Conservation (phyloP, 2,113 vertebrate species). For the Mobula hypostoma region DNA sequence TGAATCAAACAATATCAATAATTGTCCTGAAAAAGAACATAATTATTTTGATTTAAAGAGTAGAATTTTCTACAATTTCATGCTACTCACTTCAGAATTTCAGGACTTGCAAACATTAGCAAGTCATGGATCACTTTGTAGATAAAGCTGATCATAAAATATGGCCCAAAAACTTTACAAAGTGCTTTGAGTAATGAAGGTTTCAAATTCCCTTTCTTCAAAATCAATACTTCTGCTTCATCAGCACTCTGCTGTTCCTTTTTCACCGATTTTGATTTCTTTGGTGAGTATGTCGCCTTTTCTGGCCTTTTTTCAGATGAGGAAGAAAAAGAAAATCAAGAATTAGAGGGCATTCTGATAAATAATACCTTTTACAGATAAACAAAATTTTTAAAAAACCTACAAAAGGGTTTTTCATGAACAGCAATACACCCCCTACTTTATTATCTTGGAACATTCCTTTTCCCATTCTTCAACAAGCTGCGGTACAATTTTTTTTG, state of each 20-base stretch:
- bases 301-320: slow-evolving; percentile 39
- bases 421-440: slow-evolving; percentile 54
- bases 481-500: slow-evolving; percentile 70
- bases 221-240: slow-evolving; percentile 77
- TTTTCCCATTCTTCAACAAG: slow-evolving; percentile 73
- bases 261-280: slow-evolving; percentile 44
- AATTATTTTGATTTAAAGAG: not conserved
- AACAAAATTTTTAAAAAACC: not conserved
- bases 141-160: slow-evolving; percentile 85
- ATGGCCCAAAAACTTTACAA: slow-evolving; percentile 83
- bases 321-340: not conserved
- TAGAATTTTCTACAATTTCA: not conserved
- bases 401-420: not conserved
- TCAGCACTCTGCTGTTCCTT: slow-evolving; percentile 49
- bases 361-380: not conserved
- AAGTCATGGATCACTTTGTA: slow-evolving; percentile 87
- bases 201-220: slow-evolving; percentile 57
- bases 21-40: too few species aligned
- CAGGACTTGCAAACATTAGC: slow-evolving; percentile 85
- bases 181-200: slow-evolving; percentile 81
- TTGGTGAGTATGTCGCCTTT: slow-evolving; percentile 60
- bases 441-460: slow-evolving; percentile 73
- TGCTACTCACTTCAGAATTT: slow-evolving; percentile 74
- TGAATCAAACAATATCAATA: not conserved
- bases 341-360: not conserved